Evolutionary conservation across 2,797 vertebrate species (phyloP), one percentile per base, ranked within the genome.

Genomic region (Crenichthys baileyi): DNA sequence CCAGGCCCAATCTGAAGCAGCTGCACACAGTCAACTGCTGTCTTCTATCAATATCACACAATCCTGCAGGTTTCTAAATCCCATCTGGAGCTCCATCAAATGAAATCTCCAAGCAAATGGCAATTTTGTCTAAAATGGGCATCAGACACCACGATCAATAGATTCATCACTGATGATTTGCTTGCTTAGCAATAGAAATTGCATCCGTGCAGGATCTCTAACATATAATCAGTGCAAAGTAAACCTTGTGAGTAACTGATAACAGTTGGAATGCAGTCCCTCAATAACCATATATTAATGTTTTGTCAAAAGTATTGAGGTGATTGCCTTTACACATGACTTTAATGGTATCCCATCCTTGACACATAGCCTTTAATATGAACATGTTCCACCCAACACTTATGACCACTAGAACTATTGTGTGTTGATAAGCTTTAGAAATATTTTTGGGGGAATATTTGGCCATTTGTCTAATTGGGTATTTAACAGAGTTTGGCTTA

Each of bases 81-180:
- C 60, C 60, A 63, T 36, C 29, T 63, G 60, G 29, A 18, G 29
- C 29, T 31, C 16, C 29, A 63, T 63, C 60, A 63, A 63, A 63
- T 63, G 2, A 63, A 36, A 63, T 63, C 16, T 20, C 26, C 60
- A 77, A 76, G 46, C 41, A 70, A 77, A 60, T 36, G 29, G 36
- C 20, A 7, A 63, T 36, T 29, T 63, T 63, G 60, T 63, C 60
- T 36, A 63, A 63, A 63, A 36, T 1, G 29, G 60, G 60, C 29
- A 20, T 20, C 60, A 63, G 29, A 63, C 60, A 36, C 29, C 48
- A 20, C 3, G 29, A 16, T 31, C 29, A 63, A 36, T 63, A 63
- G 60, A 63, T 63, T 16, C 60, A 80, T 31, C 29, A 63, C 29
- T 63, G 60, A 36, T 63, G 26, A 63, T 63, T 63, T 63, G 60